These are phyloP conservation scores for Coenonympha glycerion DNA, from an alignment of 2,888 invertebrate species.

Conservation along the genomic window DNA sequence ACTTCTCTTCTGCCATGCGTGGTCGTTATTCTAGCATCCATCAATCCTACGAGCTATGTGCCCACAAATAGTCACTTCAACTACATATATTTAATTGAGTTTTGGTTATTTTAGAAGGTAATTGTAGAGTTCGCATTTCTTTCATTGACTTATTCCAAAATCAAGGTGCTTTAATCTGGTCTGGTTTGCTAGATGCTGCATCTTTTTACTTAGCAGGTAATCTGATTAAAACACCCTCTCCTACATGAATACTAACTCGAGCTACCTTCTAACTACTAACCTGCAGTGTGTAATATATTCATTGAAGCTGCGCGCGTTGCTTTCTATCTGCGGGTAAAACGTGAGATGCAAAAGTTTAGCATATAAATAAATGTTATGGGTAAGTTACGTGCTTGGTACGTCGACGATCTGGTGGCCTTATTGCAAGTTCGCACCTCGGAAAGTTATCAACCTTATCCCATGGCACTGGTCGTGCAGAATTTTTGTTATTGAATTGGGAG, in stretches of 20 bases:
- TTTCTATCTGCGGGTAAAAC: conserved; percentile 38
- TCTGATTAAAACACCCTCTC: conserved; percentile 22
- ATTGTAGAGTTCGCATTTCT: too few species aligned
- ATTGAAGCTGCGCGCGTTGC: conserved; percentile 53
- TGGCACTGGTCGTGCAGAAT: too few species aligned
- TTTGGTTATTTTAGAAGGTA: too few species aligned
- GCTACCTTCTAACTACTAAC: conserved; percentile 37
- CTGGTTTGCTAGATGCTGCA: conserved; percentile 11
- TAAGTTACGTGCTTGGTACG: conserved; percentile 24
- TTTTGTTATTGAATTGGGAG: too few species aligned
- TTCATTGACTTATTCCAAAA: too few species aligned
- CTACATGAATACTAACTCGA: conserved; percentile 56
- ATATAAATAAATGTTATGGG: conserved; percentile 39
- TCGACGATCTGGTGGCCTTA: conserved; percentile 13
- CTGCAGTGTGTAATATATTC: conserved; percentile 57
- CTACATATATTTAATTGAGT: too few species aligned
- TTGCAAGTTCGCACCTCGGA: not conserved
- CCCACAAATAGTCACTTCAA: too few species aligned
- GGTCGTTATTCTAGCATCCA: too few species aligned
- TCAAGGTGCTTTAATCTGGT: not conserved
- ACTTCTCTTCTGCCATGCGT: too few species aligned
- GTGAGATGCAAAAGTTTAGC: conserved; percentile 44
- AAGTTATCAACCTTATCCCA: not conserved
- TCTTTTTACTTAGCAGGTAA: conserved; percentile 21
- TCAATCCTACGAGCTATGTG: too few species aligned